Evolutionary conservation across 2,888 invertebrate genomes (phyloP).

Genomic region (Cantharis lateralis): DNA sequence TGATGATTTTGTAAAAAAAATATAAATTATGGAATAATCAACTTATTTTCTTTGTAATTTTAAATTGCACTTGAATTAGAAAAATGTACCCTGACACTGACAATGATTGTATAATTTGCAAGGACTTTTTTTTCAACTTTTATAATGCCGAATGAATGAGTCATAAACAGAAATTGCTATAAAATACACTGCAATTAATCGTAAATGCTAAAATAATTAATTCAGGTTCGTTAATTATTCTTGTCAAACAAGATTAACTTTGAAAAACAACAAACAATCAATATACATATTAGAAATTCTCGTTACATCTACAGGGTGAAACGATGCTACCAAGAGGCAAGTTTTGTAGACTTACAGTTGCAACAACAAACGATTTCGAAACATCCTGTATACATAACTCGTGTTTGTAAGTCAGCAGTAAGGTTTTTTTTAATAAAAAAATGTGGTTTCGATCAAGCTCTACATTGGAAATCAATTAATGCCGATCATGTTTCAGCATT

Average conservation of each 20-base stretch:
- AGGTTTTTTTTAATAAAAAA: not conserved
- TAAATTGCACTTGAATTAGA: slow-evolving; percentile 19
- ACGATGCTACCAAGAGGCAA: not conserved
- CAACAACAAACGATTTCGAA: not conserved
- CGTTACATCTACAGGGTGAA: not conserved
- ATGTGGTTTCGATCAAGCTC: not conserved
- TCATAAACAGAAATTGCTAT: not conserved
- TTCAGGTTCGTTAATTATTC: not conserved
- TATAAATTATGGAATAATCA: too few relatives aligned
- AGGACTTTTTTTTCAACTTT: not conserved
- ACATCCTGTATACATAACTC: not conserved
- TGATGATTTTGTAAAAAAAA: too few relatives aligned
- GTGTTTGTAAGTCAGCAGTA: not conserved
- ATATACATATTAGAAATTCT: too few relatives aligned
- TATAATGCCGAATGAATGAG: not conserved
- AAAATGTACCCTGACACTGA: slow-evolving; percentile 22
- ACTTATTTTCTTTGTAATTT: slow-evolving; percentile 5
- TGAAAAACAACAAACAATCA: not conserved
- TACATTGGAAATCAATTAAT: not conserved
- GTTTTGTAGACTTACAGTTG: not conserved
- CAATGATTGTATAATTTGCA: slow-evolving; percentile 21
- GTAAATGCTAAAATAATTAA: not conserved
- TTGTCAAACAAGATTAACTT: not conserved
- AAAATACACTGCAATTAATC: not conserved
- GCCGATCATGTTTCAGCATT: not conserved